These are phyloP conservation scores for Tychaedon coryphoeus DNA, from an alignment of 2,113 vertebrate species.

Conservation along the genomic window DNA sequence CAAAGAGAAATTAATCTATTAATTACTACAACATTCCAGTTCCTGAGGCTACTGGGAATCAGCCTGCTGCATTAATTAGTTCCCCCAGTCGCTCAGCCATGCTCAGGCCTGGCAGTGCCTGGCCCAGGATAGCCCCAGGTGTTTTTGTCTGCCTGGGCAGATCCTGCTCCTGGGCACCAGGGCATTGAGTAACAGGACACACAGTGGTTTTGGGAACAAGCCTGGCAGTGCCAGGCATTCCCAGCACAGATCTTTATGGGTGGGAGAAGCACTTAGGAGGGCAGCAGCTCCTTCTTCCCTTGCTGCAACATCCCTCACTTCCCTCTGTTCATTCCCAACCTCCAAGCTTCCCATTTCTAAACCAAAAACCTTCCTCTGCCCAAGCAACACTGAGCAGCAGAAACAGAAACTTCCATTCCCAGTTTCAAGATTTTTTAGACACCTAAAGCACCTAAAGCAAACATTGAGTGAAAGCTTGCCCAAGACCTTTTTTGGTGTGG, in stretches of 20 bases:
- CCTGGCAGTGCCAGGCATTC: neutral
- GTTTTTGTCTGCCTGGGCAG: neutral
- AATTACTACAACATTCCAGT: neutral
- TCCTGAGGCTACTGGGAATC: neutral
- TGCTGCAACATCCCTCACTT: neutral
- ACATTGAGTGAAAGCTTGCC: neutral
- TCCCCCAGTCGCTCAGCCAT: rapidly evolving
- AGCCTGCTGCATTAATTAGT: neutral
- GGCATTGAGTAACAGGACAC: rapidly evolving
- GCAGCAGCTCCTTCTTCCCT: neutral
- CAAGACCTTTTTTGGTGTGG: too few relatives aligned
- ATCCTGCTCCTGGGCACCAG: rapidly evolving
- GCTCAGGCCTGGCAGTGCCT: neutral
- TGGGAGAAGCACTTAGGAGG: neutral
- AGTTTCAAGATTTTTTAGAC: neutral
- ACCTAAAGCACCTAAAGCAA: neutral
- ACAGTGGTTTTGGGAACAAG: neutral
- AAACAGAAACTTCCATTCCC: neutral
- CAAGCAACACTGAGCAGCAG: rapidly evolving
- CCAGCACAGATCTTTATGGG: rapidly evolving
- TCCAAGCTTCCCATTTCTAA: neutral
- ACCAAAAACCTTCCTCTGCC: neutral
- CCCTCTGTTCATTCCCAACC: neutral
- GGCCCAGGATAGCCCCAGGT: neutral
- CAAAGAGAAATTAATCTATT: neutral